Percentiles rank a stretch among this genome's conserved stretches.
Conservation (phyloP, 2,797 vertebrate species). For the Myripristis jacobus region DNA sequence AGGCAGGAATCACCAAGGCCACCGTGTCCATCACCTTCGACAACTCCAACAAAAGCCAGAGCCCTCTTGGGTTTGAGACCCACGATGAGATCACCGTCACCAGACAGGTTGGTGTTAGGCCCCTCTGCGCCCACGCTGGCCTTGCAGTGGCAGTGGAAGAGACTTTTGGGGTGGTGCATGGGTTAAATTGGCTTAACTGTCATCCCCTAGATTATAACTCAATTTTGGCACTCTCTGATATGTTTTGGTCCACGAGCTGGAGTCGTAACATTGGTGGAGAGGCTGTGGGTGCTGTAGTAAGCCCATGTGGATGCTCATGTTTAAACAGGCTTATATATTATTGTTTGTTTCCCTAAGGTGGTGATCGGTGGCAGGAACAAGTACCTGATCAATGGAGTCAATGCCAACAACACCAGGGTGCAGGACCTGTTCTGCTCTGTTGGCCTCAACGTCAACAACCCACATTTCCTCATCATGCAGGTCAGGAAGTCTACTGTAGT, state of each 20-base stretch:
- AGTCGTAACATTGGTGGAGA: neutral
- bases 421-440: conserved; percentile 97
- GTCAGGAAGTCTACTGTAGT: conserved; percentile 73
- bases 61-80: conserved; percentile 94
- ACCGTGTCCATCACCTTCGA: conserved; percentile 95
- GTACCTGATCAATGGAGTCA: conserved; percentile 95
- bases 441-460: conserved; percentile 98
- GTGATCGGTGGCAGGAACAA: conserved; percentile 94
- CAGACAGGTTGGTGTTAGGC: conserved; percentile 91
- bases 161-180: too few relatives aligned
- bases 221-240: too few relatives aligned
- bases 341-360: conserved; percentile 78
- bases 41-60: conserved; percentile 93
- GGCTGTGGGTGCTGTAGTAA: neutral
- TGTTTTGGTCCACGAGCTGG: too few relatives aligned
- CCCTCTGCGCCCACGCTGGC: too few relatives aligned
- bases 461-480: conserved; percentile 99
- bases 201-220: too few relatives aligned
- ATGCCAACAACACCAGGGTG: conserved; percentile 89
- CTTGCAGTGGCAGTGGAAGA: too few relatives aligned
- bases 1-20: conserved; percentile 94
- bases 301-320: neutral
- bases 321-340: neutral
- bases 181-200: too few relatives aligned
- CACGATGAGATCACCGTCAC: conserved; percentile 93